These are phyloP conservation scores for Acrocera orbiculus DNA, from an alignment of 2,888 invertebrate species.

Conservation along the genomic window DNA sequence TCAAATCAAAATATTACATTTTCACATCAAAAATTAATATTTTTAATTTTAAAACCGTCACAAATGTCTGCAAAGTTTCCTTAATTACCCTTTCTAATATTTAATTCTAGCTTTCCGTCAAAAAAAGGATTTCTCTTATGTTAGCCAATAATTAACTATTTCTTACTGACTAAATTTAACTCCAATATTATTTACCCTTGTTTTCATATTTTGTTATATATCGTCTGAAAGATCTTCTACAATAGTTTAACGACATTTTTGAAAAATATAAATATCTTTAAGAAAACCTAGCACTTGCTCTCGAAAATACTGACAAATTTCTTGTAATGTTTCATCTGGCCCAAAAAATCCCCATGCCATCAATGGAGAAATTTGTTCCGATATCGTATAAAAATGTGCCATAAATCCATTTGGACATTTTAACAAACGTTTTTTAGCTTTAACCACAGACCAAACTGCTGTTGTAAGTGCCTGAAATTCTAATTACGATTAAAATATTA, in stretches of 20 bases:
- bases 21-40: too few relatives aligned
- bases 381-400: slow-evolving; percentile 94
- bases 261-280: slow-evolving; percentile 81
- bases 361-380: slow-evolving; percentile 78
- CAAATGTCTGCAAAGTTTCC: too few relatives aligned
- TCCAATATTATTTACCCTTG: slow-evolving; percentile 56
- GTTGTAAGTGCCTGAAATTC: slow-evolving; percentile 65
- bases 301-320: slow-evolving; percentile 81
- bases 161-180: slow-evolving; percentile 40
- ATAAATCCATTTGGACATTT: slow-evolving; percentile 88
- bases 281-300: slow-evolving; percentile 81
- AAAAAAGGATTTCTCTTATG: too few relatives aligned
- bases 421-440: slow-evolving; percentile 82
- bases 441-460: slow-evolving; percentile 93
- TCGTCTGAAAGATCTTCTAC: slow-evolving; percentile 78
- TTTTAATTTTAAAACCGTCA: too few relatives aligned
- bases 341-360: slow-evolving; percentile 97
- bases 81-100: too few relatives aligned
- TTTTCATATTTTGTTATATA: slow-evolving; percentile 56
- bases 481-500: slow-evolving; percentile 5
- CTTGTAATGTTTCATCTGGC: slow-evolving; percentile 69
- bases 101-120: too few relatives aligned
- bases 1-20: too few relatives aligned
- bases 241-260: slow-evolving; percentile 70
- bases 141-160: not conserved